Conservation (phyloP, 2,113 vertebrate genomes). For the Oryzias woworae region DNA sequence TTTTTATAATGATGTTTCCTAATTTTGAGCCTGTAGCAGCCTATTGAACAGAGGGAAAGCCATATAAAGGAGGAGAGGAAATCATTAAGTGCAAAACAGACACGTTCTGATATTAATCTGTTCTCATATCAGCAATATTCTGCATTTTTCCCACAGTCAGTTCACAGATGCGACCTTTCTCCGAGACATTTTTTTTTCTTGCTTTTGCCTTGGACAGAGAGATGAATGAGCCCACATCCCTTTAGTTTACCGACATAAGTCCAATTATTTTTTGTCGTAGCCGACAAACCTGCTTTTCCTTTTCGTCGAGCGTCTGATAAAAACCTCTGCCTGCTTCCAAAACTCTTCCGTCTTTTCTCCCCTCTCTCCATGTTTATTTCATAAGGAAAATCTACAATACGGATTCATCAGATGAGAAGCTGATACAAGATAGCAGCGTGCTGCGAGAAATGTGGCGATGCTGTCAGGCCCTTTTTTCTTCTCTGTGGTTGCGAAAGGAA, state of each 20-base stretch:
- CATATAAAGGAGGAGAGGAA: neutral
- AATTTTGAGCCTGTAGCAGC: neutral
- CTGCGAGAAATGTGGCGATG: constrained; percentile 57
- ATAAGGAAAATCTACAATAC: constrained; percentile 56
- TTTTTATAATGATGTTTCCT: neutral
- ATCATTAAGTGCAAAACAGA: neutral
- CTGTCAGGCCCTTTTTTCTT: constrained; percentile 36
- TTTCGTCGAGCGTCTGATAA: constrained; percentile 34
- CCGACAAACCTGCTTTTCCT: constrained; percentile 36
- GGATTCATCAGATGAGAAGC: constrained; percentile 44
- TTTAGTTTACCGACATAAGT: constrained; percentile 49
- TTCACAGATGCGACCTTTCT: constrained; percentile 38
- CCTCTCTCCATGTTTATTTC: constrained; percentile 56
- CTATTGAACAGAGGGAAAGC: neutral
- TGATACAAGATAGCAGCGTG: constrained; percentile 53
- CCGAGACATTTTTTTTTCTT: constrained; percentile 20
- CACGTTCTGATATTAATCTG: neutral
- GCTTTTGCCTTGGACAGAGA: constrained; percentile 36
- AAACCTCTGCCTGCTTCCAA: constrained; percentile 30
- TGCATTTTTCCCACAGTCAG: constrained; percentile 15
- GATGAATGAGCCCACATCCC: constrained; percentile 55
- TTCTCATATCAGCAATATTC: constrained; percentile 17
- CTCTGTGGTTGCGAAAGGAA: constrained; percentile 41
- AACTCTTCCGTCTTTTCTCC: constrained; percentile 5
- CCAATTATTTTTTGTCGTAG: constrained; percentile 46